Evolutionary conservation across 2,113 vertebrate species (phyloP).

Genomic region (Trematocara unimaculatum): DNA sequence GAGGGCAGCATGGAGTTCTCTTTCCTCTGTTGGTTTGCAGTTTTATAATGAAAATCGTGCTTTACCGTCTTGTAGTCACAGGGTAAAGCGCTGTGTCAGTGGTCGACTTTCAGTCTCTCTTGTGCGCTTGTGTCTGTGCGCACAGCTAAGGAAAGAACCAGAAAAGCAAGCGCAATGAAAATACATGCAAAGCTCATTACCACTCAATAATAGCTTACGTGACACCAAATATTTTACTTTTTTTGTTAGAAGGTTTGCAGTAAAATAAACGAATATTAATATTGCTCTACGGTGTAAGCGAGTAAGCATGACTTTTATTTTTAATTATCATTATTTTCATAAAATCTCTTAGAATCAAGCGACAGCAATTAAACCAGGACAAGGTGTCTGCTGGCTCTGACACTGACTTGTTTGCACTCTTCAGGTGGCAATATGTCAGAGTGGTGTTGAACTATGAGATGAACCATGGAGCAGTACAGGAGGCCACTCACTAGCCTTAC

Average conservation of each 20-base stretch:
- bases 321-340: not conserved
- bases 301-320: not conserved
- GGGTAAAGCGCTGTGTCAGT: not conserved
- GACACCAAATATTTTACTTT: not conserved
- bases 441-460: constrained; percentile 39
- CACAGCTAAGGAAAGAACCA: not conserved
- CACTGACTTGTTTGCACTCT: constrained; percentile 1
- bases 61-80: not conserved
- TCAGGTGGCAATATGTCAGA: constrained; percentile 40
- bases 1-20: constrained; percentile 20
- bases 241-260: not conserved
- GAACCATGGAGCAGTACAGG: constrained; percentile 54
- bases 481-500: constrained; percentile 34
- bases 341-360: not conserved
- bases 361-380: not conserved
- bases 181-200: not conserved
- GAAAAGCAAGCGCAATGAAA: not conserved
- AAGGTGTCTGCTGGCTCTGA: not conserved
- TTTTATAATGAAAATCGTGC: not conserved
- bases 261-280: not conserved
- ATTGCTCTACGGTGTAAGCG: not conserved
- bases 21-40: not conserved
- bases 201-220: not conserved
- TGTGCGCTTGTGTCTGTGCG: not conserved
- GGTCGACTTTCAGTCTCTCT: not conserved